These are phyloP conservation scores for Cephus sareptanus DNA, from an alignment of 2,888 invertebrate genomes.

Conservation along the genomic window DNA sequence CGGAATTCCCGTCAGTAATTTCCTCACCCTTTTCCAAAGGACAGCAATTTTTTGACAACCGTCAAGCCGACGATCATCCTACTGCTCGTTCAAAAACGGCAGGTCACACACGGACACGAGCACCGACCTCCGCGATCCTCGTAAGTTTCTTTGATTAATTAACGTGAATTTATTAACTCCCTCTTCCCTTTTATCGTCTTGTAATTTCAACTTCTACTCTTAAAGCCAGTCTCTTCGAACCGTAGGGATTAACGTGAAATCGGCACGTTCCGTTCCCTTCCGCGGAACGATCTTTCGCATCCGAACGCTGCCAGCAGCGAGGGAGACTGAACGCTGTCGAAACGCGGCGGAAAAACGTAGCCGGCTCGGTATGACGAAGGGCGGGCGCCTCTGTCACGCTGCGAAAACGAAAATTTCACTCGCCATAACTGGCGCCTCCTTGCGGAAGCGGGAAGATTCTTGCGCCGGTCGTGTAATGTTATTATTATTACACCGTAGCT, in stretches of 20 bases:
- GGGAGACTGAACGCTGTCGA: slow-evolving; percentile 48
- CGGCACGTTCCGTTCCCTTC: no score
- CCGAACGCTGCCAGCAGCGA: slow-evolving; percentile 60
- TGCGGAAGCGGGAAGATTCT: slow-evolving; percentile 34
- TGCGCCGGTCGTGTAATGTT: not conserved
- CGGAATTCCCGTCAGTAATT: slow-evolving; percentile 7
- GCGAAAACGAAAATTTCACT: slow-evolving; percentile 45
- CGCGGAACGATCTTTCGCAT: slow-evolving; percentile 28
- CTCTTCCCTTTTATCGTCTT: no score
- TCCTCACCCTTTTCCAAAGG: slow-evolving; percentile 1
- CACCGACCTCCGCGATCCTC: no score
- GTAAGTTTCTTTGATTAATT: no score
- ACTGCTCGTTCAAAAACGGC: no score
- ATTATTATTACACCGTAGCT: not conserved
- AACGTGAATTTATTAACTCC: no score
- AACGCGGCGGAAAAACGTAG: slow-evolving; percentile 33
- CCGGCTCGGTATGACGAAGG: slow-evolving; percentile 16
- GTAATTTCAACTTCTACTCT: no score
- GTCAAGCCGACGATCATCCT: not conserved
- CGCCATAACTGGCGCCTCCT: slow-evolving; percentile 44
- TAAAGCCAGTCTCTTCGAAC: no score
- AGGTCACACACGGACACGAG: no score
- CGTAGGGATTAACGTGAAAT: no score
- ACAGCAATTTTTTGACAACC: not conserved
- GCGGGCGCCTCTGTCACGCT: slow-evolving; percentile 41